phyloP scores from a whole-genome alignment of 2,797 vertebrate genomes.

The Hapalemur alaotrensis region DNA sequence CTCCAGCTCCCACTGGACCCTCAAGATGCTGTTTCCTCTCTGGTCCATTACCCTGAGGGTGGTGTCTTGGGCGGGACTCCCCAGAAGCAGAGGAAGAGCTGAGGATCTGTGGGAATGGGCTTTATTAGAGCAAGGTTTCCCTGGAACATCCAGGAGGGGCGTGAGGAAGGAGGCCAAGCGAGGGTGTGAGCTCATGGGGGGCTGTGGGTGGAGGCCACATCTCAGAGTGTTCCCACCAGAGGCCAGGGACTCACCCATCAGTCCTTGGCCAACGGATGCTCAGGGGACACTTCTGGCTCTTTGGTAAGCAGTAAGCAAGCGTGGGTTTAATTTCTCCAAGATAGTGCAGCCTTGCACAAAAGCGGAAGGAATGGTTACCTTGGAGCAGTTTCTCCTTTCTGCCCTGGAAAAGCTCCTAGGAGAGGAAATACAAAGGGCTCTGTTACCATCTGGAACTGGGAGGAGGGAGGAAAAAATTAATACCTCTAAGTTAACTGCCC shows the following conservation, averaged over 20 bases:
- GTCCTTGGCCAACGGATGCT: neutral
- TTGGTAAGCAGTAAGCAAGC: neutral
- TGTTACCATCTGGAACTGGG: neutral
- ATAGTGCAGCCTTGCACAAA: accelerated
- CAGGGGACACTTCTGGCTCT: neutral
- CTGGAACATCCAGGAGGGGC: neutral
- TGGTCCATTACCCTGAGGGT: neutral
- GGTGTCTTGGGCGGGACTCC: neutral
- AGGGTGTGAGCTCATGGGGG: neutral
- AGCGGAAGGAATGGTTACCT: neutral
- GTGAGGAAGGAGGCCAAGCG: neutral
- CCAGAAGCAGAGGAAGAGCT: neutral
- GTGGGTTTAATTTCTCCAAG: accelerated
- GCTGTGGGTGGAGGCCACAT: neutral
- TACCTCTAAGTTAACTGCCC: neutral
- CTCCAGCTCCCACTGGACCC: neutral
- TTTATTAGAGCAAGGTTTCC: neutral
- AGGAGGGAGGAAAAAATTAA: neutral
- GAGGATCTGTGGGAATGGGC: neutral
- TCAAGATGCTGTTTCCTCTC: neutral
- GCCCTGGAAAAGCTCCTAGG: neutral
- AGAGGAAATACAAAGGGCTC: neutral
- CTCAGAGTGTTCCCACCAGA: neutral
- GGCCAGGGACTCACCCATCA: neutral
- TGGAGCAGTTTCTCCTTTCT: neutral